Percentiles rank a stretch among this genome's conserved stretches.
phyloP scores from a whole-genome alignment of 1,140 invertebrate genomes.

The Odontomachus brunneus region DNA sequence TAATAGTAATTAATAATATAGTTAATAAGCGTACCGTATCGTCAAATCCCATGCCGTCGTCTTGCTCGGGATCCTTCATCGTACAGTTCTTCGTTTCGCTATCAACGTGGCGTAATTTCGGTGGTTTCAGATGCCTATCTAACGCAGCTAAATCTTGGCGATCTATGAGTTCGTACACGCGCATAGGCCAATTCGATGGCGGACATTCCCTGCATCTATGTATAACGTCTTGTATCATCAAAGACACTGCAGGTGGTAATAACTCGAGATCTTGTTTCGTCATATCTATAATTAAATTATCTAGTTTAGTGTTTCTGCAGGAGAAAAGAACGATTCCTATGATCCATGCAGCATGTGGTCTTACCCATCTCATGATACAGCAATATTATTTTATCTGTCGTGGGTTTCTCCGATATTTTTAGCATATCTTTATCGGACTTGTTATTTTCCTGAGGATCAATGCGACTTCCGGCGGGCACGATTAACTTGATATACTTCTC shows the following conservation, averaged over 20 bases:
- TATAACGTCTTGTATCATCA: conserved; percentile 91
- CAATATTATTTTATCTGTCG: conserved; percentile 77
- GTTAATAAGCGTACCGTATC: conserved; percentile 79
- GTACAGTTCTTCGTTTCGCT: conserved; percentile 77
- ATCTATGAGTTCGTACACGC: conserved; percentile 92
- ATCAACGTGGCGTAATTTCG: conserved; percentile 40
- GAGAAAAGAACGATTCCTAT: conserved; percentile 1
- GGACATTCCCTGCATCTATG: conserved; percentile 91
- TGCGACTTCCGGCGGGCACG: conserved; percentile 79
- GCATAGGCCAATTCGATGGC: conserved; percentile 91
- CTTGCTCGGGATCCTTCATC: conserved; percentile 84
- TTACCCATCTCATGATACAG: conserved; percentile 80
- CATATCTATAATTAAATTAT: conserved; percentile 85
- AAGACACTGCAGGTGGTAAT: conserved; percentile 90
- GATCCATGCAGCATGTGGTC: background rate
- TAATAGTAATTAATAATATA: conserved; percentile 2
- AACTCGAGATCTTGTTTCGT: conserved; percentile 90
- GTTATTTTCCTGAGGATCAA: conserved; percentile 78
- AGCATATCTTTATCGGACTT: conserved; percentile 77
- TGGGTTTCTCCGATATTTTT: conserved; percentile 72
- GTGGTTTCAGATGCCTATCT: conserved; percentile 82
- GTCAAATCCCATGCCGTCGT: conserved; percentile 89
- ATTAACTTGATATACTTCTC: conserved; percentile 80
- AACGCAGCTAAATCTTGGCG: conserved; percentile 90
- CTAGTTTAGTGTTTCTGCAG: conserved; percentile 4